Base-by-base conservation (phyloP, 2,888 invertebrate species). In the Drosophila engyochracea region DNA sequence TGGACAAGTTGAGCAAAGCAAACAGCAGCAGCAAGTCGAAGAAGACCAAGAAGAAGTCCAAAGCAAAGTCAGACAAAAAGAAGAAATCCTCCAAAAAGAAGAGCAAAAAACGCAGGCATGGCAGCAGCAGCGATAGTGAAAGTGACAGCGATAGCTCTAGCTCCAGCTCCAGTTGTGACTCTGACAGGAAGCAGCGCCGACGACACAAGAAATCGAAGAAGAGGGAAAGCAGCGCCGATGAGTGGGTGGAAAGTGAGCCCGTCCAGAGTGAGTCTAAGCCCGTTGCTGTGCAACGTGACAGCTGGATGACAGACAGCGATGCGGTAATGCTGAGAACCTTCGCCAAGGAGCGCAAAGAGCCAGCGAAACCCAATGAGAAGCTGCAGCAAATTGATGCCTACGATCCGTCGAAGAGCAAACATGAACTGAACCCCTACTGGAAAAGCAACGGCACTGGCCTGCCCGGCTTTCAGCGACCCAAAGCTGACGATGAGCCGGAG, bases 351-450 rank as follows among this genome's bases (percentile, higher is more conserved):
- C 93, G 81, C 35, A 94, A 93, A 61, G 94, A 94, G 79, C 93
- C 94, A 28, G 87, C 91, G 28, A 92, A 94, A 58, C 94, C 94
- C 77, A 93, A 94, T 58, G 94, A 95, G 58, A 94, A 94, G 62
- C 94, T 94, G 66, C 94, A 94, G 81, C 92, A 94, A 70, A 94
- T 95, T 82, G 94, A 95, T 88, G 94, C 95, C 49, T 96, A 96
- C 83, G 95, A 96, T 92, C 97, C 97, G 22, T 95, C 96, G 0
- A 96, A 96, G 75, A 96, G 96, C 92, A 93, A 93, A 2, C 94
- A 96, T 87, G 98, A 99, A 94, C 94, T 98, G 63, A 99, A 99
- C 94, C 98, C 98, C 0, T 97, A 97, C 91, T 98, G 98, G 98
- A 98, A 96, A 94, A 94, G 96, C 93, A 98, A 97, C 53, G 98